A percentile compares a stretch with the other conserved stretches of the same genome.
Evolutionary conservation across 30 jellyfish, hydroid and myxozoan genomes (phyloP).

Genomic region (Catostylus mosaicus): DNA sequence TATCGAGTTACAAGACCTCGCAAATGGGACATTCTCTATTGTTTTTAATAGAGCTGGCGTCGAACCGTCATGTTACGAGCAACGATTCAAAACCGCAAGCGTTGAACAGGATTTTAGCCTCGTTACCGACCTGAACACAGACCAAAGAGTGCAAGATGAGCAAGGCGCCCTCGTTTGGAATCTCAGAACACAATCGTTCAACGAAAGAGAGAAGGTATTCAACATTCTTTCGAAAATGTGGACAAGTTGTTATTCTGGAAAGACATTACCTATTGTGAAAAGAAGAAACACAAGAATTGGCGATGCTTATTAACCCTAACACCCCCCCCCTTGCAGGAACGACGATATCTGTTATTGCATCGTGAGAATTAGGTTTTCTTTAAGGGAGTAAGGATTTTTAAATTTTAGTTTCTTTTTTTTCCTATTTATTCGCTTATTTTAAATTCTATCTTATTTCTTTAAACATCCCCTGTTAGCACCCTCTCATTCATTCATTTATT

Average conservation of each 20-base stretch:
- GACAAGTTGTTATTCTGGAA: conserved; percentile 70
- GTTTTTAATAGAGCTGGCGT: conserved; percentile 75
- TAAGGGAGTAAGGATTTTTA: no score
- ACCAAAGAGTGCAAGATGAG: conserved; percentile 53
- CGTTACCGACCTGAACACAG: conserved; percentile 84
- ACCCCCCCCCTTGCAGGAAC: no score
- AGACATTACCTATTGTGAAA: conserved; percentile 61
- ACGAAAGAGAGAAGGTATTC: conserved; percentile 80
- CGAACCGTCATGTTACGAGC: conserved; percentile 81
- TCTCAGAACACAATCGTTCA: conserved; percentile 76
- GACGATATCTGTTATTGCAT: no score
- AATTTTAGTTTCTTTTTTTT: no score
- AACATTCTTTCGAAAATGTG: conserved; percentile 80
- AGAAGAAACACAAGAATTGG: conserved; percentile 46
- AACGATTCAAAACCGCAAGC: conserved; percentile 66
- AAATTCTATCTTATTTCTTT: no score
- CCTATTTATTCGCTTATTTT: no score
- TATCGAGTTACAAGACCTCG: conserved; percentile 81
- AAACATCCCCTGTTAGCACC: no score
- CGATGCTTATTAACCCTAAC: background rate
- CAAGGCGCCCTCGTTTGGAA: conserved; percentile 66
- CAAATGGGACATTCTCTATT: conserved; percentile 68
- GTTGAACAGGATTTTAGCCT: conserved; percentile 74
- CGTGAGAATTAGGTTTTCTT: no score
- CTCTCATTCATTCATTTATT: no score